Evolutionary conservation across 92 coral and sea anemone species (phyloP).

Genomic region (Ricordea florida): DNA sequence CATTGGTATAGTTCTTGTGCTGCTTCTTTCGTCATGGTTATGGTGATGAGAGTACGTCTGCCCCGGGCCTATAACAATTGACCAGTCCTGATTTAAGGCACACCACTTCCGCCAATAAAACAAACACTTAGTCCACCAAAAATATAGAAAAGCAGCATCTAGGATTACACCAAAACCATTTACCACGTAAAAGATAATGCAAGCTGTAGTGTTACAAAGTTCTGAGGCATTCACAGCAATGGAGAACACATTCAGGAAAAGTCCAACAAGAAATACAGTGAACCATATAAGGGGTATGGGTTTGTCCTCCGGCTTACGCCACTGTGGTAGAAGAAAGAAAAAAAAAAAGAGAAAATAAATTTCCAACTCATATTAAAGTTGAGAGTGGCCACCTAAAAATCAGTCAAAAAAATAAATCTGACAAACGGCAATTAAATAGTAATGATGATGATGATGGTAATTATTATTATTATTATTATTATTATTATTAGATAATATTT

Average conservation of each 20-base stretch:
- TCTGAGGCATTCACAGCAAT: slow-evolving; percentile 88
- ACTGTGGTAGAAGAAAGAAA: slow-evolving; percentile 46
- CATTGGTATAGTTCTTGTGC: slow-evolving; percentile 72
- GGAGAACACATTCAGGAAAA: slow-evolving; percentile 82
- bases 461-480: too few relatives aligned
- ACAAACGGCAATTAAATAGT: too few relatives aligned
- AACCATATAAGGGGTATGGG: slow-evolving; percentile 91
- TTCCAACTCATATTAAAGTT: neutral
- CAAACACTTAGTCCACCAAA: slow-evolving; percentile 89
- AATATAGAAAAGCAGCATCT: slow-evolving; percentile 85
- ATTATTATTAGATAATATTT: too few relatives aligned
- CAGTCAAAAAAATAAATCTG: too few relatives aligned
- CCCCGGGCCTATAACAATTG: slow-evolving; percentile 62
- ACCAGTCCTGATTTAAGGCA: slow-evolving; percentile 92
- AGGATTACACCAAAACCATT: slow-evolving; percentile 89
- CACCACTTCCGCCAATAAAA: slow-evolving; percentile 92
- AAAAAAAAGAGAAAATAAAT: neutral
- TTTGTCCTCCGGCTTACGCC: slow-evolving; percentile 91
- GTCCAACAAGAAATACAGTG: slow-evolving; percentile 85
- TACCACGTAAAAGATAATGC: slow-evolving; percentile 85
- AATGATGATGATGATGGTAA: too few relatives aligned
- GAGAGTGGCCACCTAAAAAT: too few relatives aligned
- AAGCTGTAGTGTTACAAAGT: slow-evolving; percentile 79
- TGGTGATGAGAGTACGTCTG: slow-evolving; percentile 33
- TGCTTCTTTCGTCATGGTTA: slow-evolving; percentile 61